phyloP scores from a whole-genome alignment of 2,797 vertebrate species.

The Aulostomus chinensis region DNA sequence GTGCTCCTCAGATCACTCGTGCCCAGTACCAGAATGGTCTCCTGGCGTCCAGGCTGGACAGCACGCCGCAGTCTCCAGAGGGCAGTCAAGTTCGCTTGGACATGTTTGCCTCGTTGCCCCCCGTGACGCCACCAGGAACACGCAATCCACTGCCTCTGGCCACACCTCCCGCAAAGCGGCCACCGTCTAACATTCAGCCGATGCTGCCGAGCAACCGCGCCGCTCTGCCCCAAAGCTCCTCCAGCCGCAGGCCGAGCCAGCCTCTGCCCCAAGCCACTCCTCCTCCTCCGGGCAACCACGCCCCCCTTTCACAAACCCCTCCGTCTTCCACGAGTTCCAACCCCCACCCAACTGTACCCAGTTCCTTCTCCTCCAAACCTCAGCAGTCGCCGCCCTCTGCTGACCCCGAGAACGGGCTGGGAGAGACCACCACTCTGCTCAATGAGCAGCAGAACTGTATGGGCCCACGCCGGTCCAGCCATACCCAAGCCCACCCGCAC shows the following conservation, averaged over 20 bases:
- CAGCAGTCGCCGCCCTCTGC: conserved; percentile 49
- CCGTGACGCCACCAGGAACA: conserved; percentile 40
- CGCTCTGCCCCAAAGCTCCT: conserved; percentile 19
- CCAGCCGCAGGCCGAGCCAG: conserved; percentile 46
- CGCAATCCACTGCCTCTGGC: conserved; percentile 44
- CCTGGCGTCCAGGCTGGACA: conserved; percentile 89
- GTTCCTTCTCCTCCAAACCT: conserved; percentile 34
- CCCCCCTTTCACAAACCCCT: conserved; percentile 30
- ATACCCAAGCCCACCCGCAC: conserved; percentile 57
- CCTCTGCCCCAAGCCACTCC: conserved; percentile 47
- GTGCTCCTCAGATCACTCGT: conserved; percentile 83
- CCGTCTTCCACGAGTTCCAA: conserved; percentile 33
- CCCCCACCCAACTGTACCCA: conserved; percentile 18
- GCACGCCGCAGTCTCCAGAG: conserved; percentile 87
- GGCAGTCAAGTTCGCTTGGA: conserved; percentile 73
- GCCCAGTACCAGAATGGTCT: conserved; percentile 94
- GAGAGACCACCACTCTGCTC: conserved; percentile 88
- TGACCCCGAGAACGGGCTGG: conserved; percentile 66
- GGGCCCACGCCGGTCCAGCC: conserved; percentile 68
- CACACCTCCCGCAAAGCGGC: conserved; percentile 30
- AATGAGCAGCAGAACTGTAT: conserved; percentile 87
- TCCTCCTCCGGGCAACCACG: conserved; percentile 39
- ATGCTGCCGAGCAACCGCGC: conserved; percentile 9
- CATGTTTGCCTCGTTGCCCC: conserved; percentile 38
- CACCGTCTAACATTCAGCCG: conserved; percentile 14